Base-by-base conservation (phyloP, 2,797 vertebrate species). In the Anguilla anguilla region DNA sequence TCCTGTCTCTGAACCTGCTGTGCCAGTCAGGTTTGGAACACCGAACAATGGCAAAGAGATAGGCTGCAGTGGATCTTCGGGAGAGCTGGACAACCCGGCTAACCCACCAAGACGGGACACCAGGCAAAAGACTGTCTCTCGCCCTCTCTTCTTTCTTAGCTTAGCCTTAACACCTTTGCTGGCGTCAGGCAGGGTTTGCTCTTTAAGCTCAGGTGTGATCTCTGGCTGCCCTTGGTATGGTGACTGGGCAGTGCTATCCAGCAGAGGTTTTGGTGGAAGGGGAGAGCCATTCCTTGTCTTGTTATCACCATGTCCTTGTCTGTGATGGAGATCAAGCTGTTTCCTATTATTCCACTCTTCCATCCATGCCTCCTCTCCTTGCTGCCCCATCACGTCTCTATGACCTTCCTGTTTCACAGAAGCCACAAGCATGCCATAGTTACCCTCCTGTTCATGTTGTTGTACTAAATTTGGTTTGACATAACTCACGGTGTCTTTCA, bases 61-160 rank as follows among this genome's bases (percentile, higher is more conserved):
- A 4, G 85, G 88, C 82, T 94, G 93, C 15, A 85, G 61, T 13
- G 93, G 88, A 82, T 92, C 85, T 22, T 86, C 82, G 28, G 89
- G 64, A 17, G 86, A 86, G 51, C 83, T 88, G 55, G 91, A 89
- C 84, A 86, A 57, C 6, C 90, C 89, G 19, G 89, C 86, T 17
- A 91, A 6, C 2, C 86, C 90, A 9, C 92, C 94, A 87, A 92
- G 94, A 85, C 95, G 92, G 83, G 96, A 96, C 84, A 96, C 96
- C 43, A 96, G 91, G 86, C 96, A 97, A 89, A 96, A 97, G 87
- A 96, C 92, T 2, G 95, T 96, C 92, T 95, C 86, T 5, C 94
- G 92, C 17, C 95, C 93, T 59, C 92, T 93, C 89, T 93, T 95
- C 91, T 93, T 96, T 67, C 92, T 91, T 10, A 92, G 55, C 82